These are phyloP conservation scores for Megamerina dolium DNA, from an alignment of 2,888 invertebrate genomes.

Conservation along the genomic window DNA sequence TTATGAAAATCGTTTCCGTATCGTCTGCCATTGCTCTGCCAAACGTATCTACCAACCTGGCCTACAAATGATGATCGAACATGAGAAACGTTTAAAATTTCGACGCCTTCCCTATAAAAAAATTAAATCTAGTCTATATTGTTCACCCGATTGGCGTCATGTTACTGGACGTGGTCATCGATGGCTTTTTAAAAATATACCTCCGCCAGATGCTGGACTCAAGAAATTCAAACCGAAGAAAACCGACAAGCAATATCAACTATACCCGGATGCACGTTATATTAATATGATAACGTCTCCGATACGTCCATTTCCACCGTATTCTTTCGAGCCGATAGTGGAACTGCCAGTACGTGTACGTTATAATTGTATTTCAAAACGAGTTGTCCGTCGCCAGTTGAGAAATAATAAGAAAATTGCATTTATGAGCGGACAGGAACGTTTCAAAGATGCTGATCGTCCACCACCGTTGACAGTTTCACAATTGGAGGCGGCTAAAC, in stretches of 20 bases:
- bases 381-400: slow-evolving; percentile 30
- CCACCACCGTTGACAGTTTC: slow-evolving; percentile 25
- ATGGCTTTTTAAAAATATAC: slow-evolving; percentile 24
- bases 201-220: neutral
- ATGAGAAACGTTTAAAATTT: slow-evolving; percentile 33
- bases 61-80: slow-evolving; percentile 29
- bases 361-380: slow-evolving; percentile 34
- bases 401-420: slow-evolving; percentile 40
- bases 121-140: slow-evolving; percentile 19
- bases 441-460: slow-evolving; percentile 31
- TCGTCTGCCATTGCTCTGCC: slow-evolving; percentile 27
- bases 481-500: slow-evolving; percentile 27
- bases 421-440: slow-evolving; percentile 37
- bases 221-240: slow-evolving; percentile 12
- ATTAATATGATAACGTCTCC: slow-evolving; percentile 34
- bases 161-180: slow-evolving; percentile 32
- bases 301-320: slow-evolving; percentile 14
- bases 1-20: slow-evolving; percentile 30
- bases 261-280: slow-evolving; percentile 35
- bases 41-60: slow-evolving; percentile 25
- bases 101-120: slow-evolving; percentile 27
- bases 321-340: too few relatives aligned
- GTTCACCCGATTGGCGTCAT: slow-evolving; percentile 32
- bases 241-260: slow-evolving; percentile 21
- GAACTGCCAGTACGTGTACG: slow-evolving; percentile 9